Evolutionary conservation across 2,797 vertebrate species (phyloP), one percentile per base, ranked within the genome.

Genomic region (Valencia hispanica): DNA sequence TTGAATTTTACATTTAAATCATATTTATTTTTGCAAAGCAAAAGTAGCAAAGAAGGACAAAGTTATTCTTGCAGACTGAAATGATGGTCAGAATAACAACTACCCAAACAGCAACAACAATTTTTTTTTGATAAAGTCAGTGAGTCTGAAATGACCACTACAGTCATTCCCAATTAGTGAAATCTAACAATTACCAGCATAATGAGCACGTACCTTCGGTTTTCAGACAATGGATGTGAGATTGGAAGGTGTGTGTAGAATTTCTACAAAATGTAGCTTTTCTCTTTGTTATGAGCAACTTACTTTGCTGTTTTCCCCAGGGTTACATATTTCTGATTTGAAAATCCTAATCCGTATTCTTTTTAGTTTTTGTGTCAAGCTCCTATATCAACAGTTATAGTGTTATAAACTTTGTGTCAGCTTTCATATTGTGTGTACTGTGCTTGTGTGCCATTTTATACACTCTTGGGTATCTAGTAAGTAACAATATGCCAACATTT

Each of bases 331-430:
- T 51, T 18, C 25, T 20, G 48, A n/a, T 55, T 27, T 73, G 53
- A 68, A 25, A 41, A 53, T 65, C 48, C 22, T 61, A 5, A 78
- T 71, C 63, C 74, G 78, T 72, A 36, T 79, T 78, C 57, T 20
- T 5, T 53, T 12, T 12, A 11, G 9, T 27, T 55, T 53, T 53
- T 53, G 73, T 86, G 80, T 84, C 79, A 77, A 74, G 68, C 80
- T 83, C 66, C 73, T 81, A 50, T 81, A 80, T 73, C 51, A 3
- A 79, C 81, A 84, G 74, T 88, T 88, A 57, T 48, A 80, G 80
- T 85, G 83, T 70, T 53, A 47, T 81, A 79, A 86, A 84, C 79
- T 80, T 77, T 82, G 70, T 87, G 75, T 87, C 72, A 80, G 72
- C 55, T 59, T 86, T 79, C 77, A 72, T 79, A 55, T 73, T 39